Evolutionary conservation across 2,888 invertebrate species (phyloP).

Genomic region (Elmis aenea): DNA sequence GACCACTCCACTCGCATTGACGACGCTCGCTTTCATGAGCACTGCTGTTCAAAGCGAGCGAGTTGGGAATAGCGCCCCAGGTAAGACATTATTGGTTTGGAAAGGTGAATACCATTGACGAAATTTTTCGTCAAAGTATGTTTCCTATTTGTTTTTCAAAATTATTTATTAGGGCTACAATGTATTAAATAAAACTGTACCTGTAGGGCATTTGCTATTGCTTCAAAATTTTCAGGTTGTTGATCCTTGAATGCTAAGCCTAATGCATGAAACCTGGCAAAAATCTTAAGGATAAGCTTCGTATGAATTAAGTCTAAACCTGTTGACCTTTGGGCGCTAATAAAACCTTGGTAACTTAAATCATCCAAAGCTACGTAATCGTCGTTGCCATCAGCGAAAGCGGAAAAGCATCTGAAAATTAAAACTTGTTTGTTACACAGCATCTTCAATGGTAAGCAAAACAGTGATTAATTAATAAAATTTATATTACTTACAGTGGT

Average conservation of each 20-base stretch:
- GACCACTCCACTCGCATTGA: no score
- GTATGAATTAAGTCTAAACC: slow-evolving; percentile 37
- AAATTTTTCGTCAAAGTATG: slow-evolving; percentile 53
- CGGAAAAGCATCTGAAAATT: slow-evolving; percentile 38
- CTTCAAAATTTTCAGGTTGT: slow-evolving; percentile 38
- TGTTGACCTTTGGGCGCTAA: slow-evolving; percentile 34
- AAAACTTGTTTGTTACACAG: no score
- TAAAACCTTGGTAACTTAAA: slow-evolving; percentile 39
- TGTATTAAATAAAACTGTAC: no score
- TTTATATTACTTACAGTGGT: no score
- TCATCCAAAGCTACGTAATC: slow-evolving; percentile 47
- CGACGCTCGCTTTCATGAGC: no score
- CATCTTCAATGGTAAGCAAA: no score
- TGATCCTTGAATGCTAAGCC: slow-evolving; percentile 46
- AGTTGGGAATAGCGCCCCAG: no score
- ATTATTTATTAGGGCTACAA: no score
- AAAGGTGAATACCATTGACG: slow-evolving; percentile 57
- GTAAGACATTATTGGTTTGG: slow-evolving; percentile 48
- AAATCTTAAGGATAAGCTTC: slow-evolving; percentile 36
- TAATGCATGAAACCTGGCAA: slow-evolving; percentile 47
- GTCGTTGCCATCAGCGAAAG: slow-evolving; percentile 41
- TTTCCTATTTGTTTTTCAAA: no score
- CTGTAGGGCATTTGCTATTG: slow-evolving; percentile 30
- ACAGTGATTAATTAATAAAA: no score
- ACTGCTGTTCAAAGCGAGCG: no score